Evolutionary conservation across 2,113 vertebrate species (phyloP).

Genomic region (Crypturellus undulatus): DNA sequence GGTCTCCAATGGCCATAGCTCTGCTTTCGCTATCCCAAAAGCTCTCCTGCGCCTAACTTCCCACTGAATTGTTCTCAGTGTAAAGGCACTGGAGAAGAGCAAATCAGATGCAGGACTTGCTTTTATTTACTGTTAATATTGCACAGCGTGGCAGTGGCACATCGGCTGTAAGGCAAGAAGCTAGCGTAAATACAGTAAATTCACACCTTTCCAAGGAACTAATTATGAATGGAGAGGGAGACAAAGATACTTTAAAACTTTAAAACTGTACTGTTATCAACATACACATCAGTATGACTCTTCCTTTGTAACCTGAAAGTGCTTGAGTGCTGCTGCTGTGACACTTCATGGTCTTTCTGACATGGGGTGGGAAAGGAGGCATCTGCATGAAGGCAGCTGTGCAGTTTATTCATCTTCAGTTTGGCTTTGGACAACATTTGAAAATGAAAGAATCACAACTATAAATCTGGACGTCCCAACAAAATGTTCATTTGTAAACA

Average conservation of each 20-base stretch:
- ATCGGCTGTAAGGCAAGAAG: not conserved
- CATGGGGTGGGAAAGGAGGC: not conserved
- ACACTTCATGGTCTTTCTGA: not conserved
- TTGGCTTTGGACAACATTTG: not conserved
- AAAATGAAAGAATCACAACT: constrained; percentile 13
- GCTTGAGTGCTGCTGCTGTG: not conserved
- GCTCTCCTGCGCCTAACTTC: not conserved
- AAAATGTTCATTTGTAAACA: not conserved
- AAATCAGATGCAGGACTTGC: not conserved
- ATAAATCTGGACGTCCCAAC: constrained; percentile 15
- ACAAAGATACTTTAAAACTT: not conserved
- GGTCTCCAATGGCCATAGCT: not conserved
- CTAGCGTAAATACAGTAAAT: not conserved
- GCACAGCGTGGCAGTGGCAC: not conserved
- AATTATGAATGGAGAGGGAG: not conserved
- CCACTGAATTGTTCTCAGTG: no score
- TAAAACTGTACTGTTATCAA: not conserved
- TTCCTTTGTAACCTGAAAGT: not conserved
- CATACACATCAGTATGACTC: not conserved
- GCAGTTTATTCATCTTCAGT: not conserved
- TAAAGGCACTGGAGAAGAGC: not conserved
- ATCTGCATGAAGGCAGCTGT: not conserved
- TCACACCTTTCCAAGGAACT: not conserved
- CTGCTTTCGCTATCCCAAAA: not conserved
- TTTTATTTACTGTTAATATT: not conserved